These are phyloP conservation scores for Knipowitschia caucasica DNA, from an alignment of 2,797 vertebrate genomes.

Conservation along the genomic window DNA sequence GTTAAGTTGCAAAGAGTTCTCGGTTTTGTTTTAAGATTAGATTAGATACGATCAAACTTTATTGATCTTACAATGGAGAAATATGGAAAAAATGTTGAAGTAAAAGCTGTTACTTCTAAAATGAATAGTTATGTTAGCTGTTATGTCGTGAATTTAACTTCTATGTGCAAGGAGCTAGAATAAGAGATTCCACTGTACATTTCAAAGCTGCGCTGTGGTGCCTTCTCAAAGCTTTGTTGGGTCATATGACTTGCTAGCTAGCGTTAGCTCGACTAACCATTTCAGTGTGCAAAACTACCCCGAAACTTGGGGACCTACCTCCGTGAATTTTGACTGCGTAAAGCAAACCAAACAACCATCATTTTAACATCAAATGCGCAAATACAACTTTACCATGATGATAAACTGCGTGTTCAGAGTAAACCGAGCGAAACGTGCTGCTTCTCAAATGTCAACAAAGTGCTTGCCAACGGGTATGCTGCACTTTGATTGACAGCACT, in stretches of 20 bases:
- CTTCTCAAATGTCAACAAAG: conserved; percentile 49
- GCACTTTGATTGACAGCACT: conserved; percentile 22
- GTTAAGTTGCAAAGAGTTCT: too few relatives aligned
- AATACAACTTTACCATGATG: conserved; percentile 44
- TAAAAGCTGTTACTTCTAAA: too few relatives aligned
- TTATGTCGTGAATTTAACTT: too few relatives aligned
- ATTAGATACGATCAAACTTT: too few relatives aligned
- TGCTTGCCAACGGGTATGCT: conserved; percentile 9
- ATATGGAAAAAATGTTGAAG: too few relatives aligned
- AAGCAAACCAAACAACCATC: not conserved
- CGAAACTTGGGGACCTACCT: not conserved
- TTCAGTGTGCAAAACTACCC: not conserved
- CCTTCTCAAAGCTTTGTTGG: too few relatives aligned
- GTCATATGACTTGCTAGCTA: conserved; percentile 27
- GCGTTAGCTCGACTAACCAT: conserved; percentile 18
- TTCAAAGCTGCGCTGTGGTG: too few relatives aligned
- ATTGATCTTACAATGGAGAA: too few relatives aligned
- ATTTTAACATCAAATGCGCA: not conserved
- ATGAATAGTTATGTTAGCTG: too few relatives aligned
- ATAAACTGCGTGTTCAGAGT: not conserved
- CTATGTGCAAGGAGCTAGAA: too few relatives aligned
- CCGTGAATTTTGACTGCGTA: not conserved
- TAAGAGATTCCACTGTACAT: too few relatives aligned
- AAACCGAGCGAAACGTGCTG: not conserved
- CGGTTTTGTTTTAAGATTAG: too few relatives aligned